phyloP scores from a whole-genome alignment of 2,113 vertebrate genomes.

The Aspiorhynchus laticeps region DNA sequence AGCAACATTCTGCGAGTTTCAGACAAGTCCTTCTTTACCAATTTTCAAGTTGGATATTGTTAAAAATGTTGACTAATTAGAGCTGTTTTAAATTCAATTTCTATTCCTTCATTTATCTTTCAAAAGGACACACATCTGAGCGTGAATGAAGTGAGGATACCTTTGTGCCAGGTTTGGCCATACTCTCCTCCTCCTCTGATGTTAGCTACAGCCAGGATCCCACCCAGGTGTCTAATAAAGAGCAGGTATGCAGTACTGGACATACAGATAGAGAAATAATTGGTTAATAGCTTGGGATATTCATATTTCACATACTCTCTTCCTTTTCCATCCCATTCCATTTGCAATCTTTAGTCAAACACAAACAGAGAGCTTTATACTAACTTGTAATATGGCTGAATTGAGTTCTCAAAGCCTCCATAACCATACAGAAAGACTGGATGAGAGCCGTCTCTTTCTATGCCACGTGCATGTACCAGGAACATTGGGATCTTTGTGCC shows the following conservation, averaged over 20 bases:
- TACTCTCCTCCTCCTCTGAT: slow-evolving; percentile 80
- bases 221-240: slow-evolving; percentile 75
- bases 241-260: slow-evolving; percentile 73
- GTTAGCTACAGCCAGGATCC: slow-evolving; percentile 78
- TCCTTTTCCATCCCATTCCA: background rate
- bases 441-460: slow-evolving; percentile 68
- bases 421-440: slow-evolving; percentile 78
- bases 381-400: slow-evolving; percentile 77
- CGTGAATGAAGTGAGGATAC: slow-evolving; percentile 52
- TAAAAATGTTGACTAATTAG: background rate
- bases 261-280: background rate
- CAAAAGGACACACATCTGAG: background rate
- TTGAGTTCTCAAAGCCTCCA: slow-evolving; percentile 75
- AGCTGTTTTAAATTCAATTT: background rate
- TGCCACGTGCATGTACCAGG: slow-evolving; percentile 69
- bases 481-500: slow-evolving; percentile 80
- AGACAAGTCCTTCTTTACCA: background rate
- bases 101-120: background rate
- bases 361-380: slow-evolving; percentile 27
- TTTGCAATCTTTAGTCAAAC: background rate
- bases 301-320: background rate
- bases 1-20: background rate
- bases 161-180: slow-evolving; percentile 80
- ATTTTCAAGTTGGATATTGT: background rate
- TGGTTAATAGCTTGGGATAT: background rate